Conservation (phyloP, 2,888 invertebrate genomes). For the Pollenia angustigena region DNA sequence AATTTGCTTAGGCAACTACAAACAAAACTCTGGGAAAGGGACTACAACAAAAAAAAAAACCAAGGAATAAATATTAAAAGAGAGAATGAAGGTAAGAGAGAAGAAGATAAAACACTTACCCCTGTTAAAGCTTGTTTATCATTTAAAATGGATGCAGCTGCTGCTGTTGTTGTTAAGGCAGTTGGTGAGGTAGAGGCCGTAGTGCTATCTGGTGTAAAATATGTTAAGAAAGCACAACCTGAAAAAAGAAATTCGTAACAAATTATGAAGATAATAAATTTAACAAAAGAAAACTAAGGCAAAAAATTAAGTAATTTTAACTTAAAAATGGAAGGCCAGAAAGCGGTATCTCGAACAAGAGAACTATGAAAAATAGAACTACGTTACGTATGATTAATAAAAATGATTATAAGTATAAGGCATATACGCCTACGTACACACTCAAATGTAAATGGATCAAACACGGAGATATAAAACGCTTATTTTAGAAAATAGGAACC, state of each 20-base stretch:
- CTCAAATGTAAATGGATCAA: no score
- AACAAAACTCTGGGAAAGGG: neutral
- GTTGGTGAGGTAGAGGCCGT: conserved; percentile 80
- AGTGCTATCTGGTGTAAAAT: conserved; percentile 98
- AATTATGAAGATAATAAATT: neutral
- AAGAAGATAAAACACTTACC: conserved; percentile 88
- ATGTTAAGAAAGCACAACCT: conserved; percentile 99
- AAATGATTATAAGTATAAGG: no score
- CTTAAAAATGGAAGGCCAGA: no score
- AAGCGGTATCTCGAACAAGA: no score
- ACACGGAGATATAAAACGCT: no score
- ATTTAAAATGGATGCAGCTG: conserved; percentile 87
- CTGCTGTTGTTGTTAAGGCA: conserved; percentile 89
- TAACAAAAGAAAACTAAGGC: conserved; percentile 76
- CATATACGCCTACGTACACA: no score
- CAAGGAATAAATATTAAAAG: neutral
- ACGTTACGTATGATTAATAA: neutral
- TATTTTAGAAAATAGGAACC: no score
- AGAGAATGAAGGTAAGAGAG: neutral
- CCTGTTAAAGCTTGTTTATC: conserved; percentile 99
- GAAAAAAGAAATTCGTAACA: conserved; percentile 81
- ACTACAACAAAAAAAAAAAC: neutral
- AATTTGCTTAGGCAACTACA: conserved; percentile 25
- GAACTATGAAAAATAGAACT: neutral
- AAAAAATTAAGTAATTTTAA: neutral